These are phyloP conservation scores for Rutpela maculata DNA, from an alignment of 2,888 invertebrate species.

Conservation along the genomic window DNA sequence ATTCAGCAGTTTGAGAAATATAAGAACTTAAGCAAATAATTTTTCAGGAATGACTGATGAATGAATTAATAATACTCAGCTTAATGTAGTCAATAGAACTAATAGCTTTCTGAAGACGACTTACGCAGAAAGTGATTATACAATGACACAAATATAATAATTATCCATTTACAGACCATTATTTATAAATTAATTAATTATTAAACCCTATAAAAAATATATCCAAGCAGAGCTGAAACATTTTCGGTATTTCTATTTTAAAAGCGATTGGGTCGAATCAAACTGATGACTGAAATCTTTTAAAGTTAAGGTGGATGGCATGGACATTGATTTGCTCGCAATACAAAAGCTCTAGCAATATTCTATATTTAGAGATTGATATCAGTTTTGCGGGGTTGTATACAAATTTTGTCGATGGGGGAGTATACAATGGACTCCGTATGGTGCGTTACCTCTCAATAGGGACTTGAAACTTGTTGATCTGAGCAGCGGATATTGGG, in stretches of 20 bases:
- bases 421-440: slow-evolving; percentile 66
- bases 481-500: slow-evolving; percentile 70
- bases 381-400: slow-evolving; percentile 68
- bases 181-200: slow-evolving; percentile 2
- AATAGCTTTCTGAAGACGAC: background rate
- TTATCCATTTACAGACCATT: background rate
- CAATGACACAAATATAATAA: background rate
- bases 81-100: no score
- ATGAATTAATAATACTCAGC: no score
- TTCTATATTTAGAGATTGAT: slow-evolving; percentile 59
- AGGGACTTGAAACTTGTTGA: slow-evolving; percentile 70
- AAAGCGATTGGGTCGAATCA: slow-evolving; percentile 32
- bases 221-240: background rate
- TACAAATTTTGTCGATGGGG: slow-evolving; percentile 66
- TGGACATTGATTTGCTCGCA: slow-evolving; percentile 24
- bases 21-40: no score
- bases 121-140: background rate
- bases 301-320: slow-evolving; percentile 30
- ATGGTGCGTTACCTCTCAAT: slow-evolving; percentile 70
- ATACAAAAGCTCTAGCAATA: slow-evolving; percentile 41
- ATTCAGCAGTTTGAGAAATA: no score
- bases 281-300: slow-evolving; percentile 35
- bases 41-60: no score
- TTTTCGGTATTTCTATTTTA: background rate
- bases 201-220: background rate